A percentile compares a stretch with the other conserved stretches of the same genome.
phyloP scores from a whole-genome alignment of 2,797 vertebrate species.

The Zenarchopterus dispar region DNA sequence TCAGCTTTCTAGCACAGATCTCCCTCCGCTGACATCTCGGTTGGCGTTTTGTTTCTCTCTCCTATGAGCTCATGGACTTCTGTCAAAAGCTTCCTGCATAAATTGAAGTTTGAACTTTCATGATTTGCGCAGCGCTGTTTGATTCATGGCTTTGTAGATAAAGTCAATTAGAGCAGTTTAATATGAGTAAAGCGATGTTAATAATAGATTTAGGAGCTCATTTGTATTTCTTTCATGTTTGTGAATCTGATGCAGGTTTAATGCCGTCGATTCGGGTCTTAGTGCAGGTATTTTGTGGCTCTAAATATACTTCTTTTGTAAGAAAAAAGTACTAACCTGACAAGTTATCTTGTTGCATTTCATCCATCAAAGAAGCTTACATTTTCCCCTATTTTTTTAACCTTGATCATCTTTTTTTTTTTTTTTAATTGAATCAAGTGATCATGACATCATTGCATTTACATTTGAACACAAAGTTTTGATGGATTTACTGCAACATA shows the following conservation, averaged over 20 bases:
- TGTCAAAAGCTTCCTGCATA: slow-evolving; percentile 4
- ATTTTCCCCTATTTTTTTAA: too few relatives aligned
- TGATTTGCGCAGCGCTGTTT: not conserved
- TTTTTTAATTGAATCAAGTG: too few relatives aligned
- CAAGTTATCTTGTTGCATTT: not conserved
- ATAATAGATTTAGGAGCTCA: slow-evolving; percentile 16
- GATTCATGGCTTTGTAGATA: slow-evolving; percentile 25
- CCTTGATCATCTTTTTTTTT: too few relatives aligned
- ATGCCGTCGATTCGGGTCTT: not conserved
- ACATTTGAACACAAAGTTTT: too few relatives aligned
- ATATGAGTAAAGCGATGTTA: slow-evolving; percentile 26
- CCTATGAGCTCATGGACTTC: not conserved
- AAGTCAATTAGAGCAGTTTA: slow-evolving; percentile 21
- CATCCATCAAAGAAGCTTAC: not conserved
- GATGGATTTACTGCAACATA: too few relatives aligned
- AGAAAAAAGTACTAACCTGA: not conserved
- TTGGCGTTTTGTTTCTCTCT: slow-evolving; percentile 1
- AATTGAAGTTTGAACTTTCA: slow-evolving; percentile 1
- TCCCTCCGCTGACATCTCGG: not conserved
- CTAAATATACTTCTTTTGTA: not conserved
- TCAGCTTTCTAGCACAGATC: not conserved
- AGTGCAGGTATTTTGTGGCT: not conserved
- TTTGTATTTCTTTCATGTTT: slow-evolving; percentile 16
- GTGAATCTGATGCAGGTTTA: not conserved
- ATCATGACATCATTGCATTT: too few relatives aligned